Conservation (phyloP, 1,140 invertebrate genomes). For the Eriosoma lanigerum region DNA sequence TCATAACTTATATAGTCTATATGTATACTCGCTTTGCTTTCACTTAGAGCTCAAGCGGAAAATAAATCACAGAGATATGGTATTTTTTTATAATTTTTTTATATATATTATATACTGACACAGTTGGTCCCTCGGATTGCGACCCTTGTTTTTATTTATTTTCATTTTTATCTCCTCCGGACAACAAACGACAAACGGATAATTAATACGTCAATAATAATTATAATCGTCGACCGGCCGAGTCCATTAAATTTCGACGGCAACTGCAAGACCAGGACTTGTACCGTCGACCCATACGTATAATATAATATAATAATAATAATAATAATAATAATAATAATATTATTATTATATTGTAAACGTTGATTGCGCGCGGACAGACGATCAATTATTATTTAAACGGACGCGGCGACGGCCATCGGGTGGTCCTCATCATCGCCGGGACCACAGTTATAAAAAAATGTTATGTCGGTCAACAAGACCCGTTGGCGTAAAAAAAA, state of each 20-base stretch:
- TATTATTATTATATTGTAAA: no score
- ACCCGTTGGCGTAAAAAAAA: no score
- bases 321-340: no score
- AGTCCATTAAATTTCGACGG: not conserved
- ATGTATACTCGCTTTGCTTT: no score
- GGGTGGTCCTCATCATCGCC: constrained; percentile 9
- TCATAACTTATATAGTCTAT: no score
- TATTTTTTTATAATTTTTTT: no score
- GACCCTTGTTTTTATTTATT: not conserved
- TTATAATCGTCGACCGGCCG: not conserved
- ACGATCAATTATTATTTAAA: constrained; percentile 23
- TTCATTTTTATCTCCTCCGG: not conserved
- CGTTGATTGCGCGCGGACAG: not conserved
- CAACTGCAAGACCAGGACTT: not conserved
- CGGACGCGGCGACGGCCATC: not conserved
- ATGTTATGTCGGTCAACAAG: not conserved
- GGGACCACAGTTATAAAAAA: not conserved
- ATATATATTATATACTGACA: no score
- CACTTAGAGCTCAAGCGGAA: no score
- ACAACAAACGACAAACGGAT: not conserved
- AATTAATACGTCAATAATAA: constrained; percentile 41
- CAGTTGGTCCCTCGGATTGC: no score
- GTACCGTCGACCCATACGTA: not conserved
- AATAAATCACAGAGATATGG: no score
- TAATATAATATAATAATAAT: no score